phyloP scores from a whole-genome alignment of 2,888 invertebrate genomes.

The Athalia circularis region DNA sequence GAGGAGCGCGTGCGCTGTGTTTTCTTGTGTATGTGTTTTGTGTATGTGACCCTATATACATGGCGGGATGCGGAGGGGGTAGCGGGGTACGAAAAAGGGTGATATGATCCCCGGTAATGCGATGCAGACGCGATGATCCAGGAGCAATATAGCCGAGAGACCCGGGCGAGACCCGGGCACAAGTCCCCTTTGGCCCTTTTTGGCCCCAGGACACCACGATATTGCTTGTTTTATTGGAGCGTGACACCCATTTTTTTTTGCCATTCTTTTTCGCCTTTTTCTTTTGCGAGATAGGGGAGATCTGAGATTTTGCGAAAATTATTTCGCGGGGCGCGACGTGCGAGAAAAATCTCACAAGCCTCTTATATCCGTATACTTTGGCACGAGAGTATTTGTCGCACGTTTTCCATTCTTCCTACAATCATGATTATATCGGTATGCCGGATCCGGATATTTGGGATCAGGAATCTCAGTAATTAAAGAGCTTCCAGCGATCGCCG shows the following conservation, averaged over 20 bases:
- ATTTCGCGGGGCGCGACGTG: conserved; percentile 37
- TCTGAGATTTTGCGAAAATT: conserved; percentile 47
- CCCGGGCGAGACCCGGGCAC: conserved; percentile 54
- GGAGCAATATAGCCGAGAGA: conserved; percentile 66
- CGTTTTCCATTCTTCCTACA: conserved; percentile 21
- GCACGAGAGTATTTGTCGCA: conserved; percentile 8
- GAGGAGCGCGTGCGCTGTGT: background rate
- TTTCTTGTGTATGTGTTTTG: conserved; percentile 51
- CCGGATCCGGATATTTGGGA: background rate
- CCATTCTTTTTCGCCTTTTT: conserved; percentile 65
- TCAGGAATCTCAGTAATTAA: conserved; percentile 11
- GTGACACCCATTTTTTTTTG: conserved; percentile 69
- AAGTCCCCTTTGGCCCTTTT: conserved; percentile 58
- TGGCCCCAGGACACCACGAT: conserved; percentile 69
- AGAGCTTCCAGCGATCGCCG: background rate
- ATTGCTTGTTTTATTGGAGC: conserved; percentile 73
- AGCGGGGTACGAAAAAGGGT: conserved; percentile 51
- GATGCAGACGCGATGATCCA: conserved; percentile 72
- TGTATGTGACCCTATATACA: conserved; percentile 49
- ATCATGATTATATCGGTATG: conserved; percentile 11
- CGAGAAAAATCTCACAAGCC: conserved; percentile 47
- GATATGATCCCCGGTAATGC: conserved; percentile 70
- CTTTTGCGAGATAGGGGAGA: conserved; percentile 48
- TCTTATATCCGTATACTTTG: too few species aligned
- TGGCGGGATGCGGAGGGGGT: conserved; percentile 60